Conservation (phyloP, 2,113 vertebrate genomes). For the Pantherophis guttatus region DNA sequence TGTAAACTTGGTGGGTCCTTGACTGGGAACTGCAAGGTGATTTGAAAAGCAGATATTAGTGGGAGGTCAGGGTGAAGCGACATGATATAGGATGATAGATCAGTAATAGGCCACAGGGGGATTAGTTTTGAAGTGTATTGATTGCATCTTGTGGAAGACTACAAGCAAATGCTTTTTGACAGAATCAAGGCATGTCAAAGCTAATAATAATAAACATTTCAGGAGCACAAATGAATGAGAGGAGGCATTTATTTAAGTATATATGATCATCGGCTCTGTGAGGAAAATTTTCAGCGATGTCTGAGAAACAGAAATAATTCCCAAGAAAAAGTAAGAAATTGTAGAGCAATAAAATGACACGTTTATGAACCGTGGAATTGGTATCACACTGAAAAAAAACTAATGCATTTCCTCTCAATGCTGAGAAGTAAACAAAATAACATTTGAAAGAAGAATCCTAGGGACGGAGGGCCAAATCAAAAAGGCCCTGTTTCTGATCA, state of each 20-base stretch:
- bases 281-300: not conserved
- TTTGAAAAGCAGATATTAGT: constrained; percentile 26
- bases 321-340: not conserved
- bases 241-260: not conserved
- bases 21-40: constrained; percentile 64
- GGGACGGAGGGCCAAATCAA: not conserved
- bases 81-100: not conserved
- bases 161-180: constrained; percentile 3
- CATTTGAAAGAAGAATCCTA: not conserved
- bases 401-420: not conserved
- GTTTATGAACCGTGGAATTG: not conserved
- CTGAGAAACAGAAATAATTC: not conserved
- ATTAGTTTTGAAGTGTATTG: constrained; percentile 31
- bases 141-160: not conserved
- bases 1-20: constrained; percentile 65
- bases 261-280: not conserved
- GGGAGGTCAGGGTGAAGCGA: constrained; percentile 9
- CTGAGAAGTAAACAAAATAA: not conserved
- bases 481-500: not conserved
- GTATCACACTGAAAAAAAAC: not conserved
- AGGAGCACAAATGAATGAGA: not conserved
- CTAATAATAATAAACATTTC: constrained; percentile 17
- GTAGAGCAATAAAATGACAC: not conserved
- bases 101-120: constrained; percentile 17
- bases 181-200: constrained; percentile 9